Percentiles rank a stretch among this genome's conserved stretches.
Conservation (phyloP, 2,888 invertebrate genomes). For the Cordylochernes scorpioides region DNA sequence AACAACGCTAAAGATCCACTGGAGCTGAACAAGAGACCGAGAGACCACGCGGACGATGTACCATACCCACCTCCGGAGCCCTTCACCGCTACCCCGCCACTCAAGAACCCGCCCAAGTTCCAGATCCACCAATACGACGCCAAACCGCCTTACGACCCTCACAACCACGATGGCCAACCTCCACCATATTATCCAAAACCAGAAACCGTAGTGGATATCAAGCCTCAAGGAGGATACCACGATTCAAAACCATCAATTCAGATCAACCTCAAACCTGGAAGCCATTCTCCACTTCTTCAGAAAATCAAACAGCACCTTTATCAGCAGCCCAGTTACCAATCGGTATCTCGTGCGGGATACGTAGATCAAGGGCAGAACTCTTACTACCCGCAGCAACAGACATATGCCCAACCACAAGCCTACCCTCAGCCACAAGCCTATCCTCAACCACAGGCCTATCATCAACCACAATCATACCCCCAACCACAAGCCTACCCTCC, state of each 20-base stretch:
- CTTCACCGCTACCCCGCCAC: conserved; percentile 7
- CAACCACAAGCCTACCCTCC: conserved; percentile 1
- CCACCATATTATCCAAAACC: conserved; percentile 1
- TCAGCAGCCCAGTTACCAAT: neutral
- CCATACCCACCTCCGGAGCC: conserved; percentile 10
- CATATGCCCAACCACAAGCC: neutral
- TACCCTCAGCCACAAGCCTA: too few species aligned
- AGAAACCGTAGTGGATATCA: too few species aligned
- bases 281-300: neutral
- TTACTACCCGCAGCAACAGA: neutral
- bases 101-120: conserved; percentile 3
- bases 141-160: neutral
- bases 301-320: neutral
- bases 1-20: conserved; percentile 12
- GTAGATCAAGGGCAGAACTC: neutral
- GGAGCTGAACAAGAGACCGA: conserved; percentile 7
- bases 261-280: neutral
- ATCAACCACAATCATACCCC: conserved; percentile 3
- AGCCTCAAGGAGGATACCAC: too few species aligned
- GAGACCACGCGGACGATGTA: conserved; percentile 10
- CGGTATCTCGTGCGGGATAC: neutral
- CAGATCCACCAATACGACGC: neutral
- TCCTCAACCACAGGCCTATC: too few species aligned
- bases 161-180: neutral
- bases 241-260: too few species aligned